phyloP scores from a whole-genome alignment of 1,140 invertebrate genomes.

The Scaptodrosophila lebanonensis region DNA sequence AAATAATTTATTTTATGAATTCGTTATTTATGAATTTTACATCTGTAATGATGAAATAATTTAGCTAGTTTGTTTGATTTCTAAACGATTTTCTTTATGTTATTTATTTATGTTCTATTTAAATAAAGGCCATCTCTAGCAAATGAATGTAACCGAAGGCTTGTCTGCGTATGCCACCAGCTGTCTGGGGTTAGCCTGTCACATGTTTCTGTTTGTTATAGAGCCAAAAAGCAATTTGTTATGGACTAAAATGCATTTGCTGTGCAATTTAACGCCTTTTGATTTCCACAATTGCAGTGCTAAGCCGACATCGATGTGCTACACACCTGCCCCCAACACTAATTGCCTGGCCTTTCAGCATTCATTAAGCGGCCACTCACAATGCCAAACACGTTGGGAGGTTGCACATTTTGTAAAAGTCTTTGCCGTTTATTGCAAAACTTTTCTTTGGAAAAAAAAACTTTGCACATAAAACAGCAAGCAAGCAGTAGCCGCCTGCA shows the following conservation, averaged over 20 bases:
- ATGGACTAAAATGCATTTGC: constrained; percentile 26
- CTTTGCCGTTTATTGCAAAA: constrained; percentile 51
- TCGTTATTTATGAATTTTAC: too few relatives aligned
- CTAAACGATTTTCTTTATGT: too few relatives aligned
- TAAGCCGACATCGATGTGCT: constrained; percentile 15
- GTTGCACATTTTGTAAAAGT: constrained; percentile 10
- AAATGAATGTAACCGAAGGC: background rate
- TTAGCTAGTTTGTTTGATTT: too few relatives aligned
- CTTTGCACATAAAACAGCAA: constrained; percentile 42
- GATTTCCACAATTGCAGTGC: constrained; percentile 49
- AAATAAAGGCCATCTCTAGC: too few relatives aligned
- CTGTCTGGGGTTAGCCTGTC: constrained; percentile 40
- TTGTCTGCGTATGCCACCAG: constrained; percentile 32
- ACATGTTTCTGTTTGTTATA: constrained; percentile 37
- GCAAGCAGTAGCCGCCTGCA: background rate
- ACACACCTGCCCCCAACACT: constrained; percentile 12
- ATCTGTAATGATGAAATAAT: too few relatives aligned
- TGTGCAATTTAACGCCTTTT: constrained; percentile 66
- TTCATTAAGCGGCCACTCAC: constrained; percentile 6
- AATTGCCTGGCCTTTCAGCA: constrained; percentile 32
- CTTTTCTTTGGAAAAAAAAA: constrained; percentile 36
- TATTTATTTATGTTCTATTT: too few relatives aligned
- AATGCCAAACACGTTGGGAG: constrained; percentile 46
- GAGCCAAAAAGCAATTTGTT: constrained; percentile 62
- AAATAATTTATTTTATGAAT: too few relatives aligned